Evolutionary conservation across 1,140 invertebrate species (phyloP), one percentile per base, ranked within the genome.

Genomic region (Cydia splendana): DNA sequence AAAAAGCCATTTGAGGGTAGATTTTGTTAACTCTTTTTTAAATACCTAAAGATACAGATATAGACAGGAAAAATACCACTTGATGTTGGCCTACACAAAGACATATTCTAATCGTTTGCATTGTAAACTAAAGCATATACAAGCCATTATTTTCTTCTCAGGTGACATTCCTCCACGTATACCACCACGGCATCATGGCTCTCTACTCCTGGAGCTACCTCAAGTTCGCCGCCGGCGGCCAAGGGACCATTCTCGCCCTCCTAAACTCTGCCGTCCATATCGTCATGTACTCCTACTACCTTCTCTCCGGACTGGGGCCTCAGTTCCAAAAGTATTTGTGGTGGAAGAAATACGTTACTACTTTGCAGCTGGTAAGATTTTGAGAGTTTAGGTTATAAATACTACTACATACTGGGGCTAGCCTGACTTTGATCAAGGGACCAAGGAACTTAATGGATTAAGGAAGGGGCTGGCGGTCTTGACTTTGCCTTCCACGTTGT

Each of bases 321-420:
- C 91, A 95, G 28, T 95, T 97, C 87, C 96, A 97, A 87, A 97
- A 97, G 85, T 97, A 97, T 88, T 92, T 98, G 4, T 98, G 97
- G 97, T 98, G 98, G 97, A 98, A 98, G 91, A 97, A 96, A 85
- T 96, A 98, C 85, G 94, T 98, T 10, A 98, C 98, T 0, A 95
- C 94, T 24, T 93, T 98, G 79, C 98, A 98, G 93, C 94, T 98
- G 91, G 95, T 98, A 87, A 94, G 94, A 93, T 20, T 79, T 75
- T 62, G 2, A 13, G 10, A 13, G 10, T 75, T 74, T 77, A 71
- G 34, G 0, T 38, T 38, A 4, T 38, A 38, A 75, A 42, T 75
- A 42, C 20, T 71, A 15, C 3, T 7, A 38, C 34, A 38, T 7
- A 38, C 34, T 38, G 34, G 34, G 0, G 34, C 34, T 38, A 38